A percentile compares a stretch with the other conserved stretches of the same genome.
Conservation (phyloP, 2,888 invertebrate species). For the Trissonchulus sp. region DNA sequence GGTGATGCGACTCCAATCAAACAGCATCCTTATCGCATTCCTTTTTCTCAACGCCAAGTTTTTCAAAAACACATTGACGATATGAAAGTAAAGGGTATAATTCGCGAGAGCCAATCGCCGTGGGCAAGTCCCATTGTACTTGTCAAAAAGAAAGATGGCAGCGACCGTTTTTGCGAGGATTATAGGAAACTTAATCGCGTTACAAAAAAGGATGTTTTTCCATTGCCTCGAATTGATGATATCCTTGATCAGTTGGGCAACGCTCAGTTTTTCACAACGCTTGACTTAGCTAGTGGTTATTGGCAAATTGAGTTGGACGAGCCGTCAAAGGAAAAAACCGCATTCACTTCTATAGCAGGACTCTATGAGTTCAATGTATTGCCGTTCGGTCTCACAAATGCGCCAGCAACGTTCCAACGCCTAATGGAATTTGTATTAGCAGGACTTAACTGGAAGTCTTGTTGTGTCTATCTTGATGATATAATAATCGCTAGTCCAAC, state of each 20-base stretch:
- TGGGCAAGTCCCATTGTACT: constrained; percentile 1
- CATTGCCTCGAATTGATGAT: too few relatives aligned
- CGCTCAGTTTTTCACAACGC: too few relatives aligned
- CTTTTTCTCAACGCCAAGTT: not conserved
- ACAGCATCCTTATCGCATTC: not conserved
- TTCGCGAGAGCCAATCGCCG: not conserved
- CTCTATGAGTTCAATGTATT: constrained; percentile 36
- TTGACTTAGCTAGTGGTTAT: constrained; percentile 20
- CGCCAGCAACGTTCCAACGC: too few relatives aligned
- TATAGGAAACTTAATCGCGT: too few relatives aligned
- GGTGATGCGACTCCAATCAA: not conserved
- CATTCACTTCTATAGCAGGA: constrained; percentile 23
- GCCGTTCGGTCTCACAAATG: too few relatives aligned
- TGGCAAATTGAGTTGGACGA: constrained; percentile 12
- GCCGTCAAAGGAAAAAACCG: not conserved
- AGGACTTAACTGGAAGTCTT: too few relatives aligned
- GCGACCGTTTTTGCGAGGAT: too few relatives aligned
- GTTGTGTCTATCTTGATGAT: too few relatives aligned
- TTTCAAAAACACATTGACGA: not conserved
- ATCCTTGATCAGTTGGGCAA: too few relatives aligned
- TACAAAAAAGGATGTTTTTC: too few relatives aligned
- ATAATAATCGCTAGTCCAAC: too few relatives aligned
- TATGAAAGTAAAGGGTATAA: not conserved
- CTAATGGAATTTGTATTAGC: too few relatives aligned
- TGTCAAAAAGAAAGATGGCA: not conserved